Base-by-base conservation (phyloP, 2,797 vertebrate genomes). In the Hafferia zeledoni region DNA sequence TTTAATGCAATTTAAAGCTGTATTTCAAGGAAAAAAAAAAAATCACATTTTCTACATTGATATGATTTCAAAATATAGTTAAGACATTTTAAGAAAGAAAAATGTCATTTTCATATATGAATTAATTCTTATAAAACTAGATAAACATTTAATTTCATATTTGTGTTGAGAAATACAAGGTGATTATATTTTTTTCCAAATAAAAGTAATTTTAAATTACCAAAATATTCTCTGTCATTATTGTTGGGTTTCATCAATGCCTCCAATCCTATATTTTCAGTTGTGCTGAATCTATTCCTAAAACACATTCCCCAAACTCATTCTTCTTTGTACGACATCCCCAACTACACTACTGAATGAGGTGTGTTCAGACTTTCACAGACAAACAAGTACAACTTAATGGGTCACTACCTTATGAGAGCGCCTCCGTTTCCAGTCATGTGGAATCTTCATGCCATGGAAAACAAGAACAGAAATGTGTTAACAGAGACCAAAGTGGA, bases 401-500 rank as follows among this genome's bases (percentile, higher is more conserved):
- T 37, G 30, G 5, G 6, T 60, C 64, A 30, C 17, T 33, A 5
- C 13, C 64, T 49, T 25, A 33, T 59, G 30, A 55, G 12, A 27
- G 5, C 0, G 0, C 1, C 2, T 59, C 22, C 9, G 31, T 64
- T 87, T 63, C 12, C 19, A 8, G 8, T 72, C 23, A 19, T 5
- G 2, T 24, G 25, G 20, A 70, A 67, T 67, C 47, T 89, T 71
- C 13, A 61, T 49, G 10, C 17, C 9, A 19, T 20, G 10, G 5
- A 13, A 76, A 71, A 5, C 0, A 5, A 27, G 11, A 85, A 28
- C 2, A 74, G 12, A 75, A 61, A 52, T 20, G 5, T 52, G 20
- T 25, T 56, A 52, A 52, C 9, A 64, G 17, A 60, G 24, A 65
- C 2, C 0, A 3, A 0, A 0, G 20, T 23, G 5, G 19, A 80